Percentiles rank a stretch among this genome's conserved stretches.
phyloP scores from a whole-genome alignment of 2,113 vertebrate species.

The Apodemus speciosus region DNA sequence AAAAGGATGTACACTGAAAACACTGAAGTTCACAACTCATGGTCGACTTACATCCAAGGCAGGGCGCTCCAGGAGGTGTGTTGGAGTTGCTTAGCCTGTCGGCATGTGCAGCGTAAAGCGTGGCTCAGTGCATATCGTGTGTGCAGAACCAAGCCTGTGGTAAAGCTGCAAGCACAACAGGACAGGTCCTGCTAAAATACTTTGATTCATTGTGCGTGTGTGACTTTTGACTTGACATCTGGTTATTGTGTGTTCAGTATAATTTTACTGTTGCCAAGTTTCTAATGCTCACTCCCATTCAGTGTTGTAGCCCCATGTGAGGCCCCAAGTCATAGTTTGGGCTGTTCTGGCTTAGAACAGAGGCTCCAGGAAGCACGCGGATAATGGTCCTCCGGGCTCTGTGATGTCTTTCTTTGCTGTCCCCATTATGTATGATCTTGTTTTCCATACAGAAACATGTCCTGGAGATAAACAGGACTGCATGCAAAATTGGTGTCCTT shows the following conservation, averaged over 20 bases:
- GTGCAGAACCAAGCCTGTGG: neutral
- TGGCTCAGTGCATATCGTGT: too few relatives aligned
- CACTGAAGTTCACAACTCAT: neutral
- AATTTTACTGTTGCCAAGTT: neutral
- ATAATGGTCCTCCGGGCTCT: neutral
- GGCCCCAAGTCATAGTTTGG: neutral
- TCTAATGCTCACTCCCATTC: neutral
- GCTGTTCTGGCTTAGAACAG: neutral
- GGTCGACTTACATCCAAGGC: neutral
- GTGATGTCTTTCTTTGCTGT: neutral
- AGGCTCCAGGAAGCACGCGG: neutral
- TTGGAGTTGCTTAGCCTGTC: neutral
- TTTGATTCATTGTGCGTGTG: neutral
- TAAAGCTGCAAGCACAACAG: neutral
- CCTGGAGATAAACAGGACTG: neutral
- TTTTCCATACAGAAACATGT: neutral
- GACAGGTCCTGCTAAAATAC: neutral
- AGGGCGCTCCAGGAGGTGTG: neutral
- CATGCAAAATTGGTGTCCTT: neutral
- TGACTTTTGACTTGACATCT: neutral
- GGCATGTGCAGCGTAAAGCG: neutral
- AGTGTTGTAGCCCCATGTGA: neutral
- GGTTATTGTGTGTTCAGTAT: neutral
- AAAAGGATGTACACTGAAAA: neutral
- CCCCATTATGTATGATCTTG: neutral